phyloP scores from a whole-genome alignment of 2,797 vertebrate genomes.

The Leontopithecus rosalia region DNA sequence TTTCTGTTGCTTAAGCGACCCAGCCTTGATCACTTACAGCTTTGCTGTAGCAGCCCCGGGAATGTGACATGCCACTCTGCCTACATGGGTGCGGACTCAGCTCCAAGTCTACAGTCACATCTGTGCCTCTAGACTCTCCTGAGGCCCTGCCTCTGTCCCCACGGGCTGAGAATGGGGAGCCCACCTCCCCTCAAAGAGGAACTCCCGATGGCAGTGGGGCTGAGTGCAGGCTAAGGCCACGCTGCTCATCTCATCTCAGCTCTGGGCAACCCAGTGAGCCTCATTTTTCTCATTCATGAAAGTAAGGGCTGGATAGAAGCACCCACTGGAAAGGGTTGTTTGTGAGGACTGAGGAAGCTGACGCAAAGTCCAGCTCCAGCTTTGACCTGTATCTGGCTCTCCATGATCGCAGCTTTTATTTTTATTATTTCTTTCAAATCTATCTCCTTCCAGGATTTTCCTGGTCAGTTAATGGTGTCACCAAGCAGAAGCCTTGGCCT shows the following conservation, averaged over 20 bases:
- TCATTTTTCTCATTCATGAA: neutral
- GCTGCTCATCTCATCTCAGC: accelerated
- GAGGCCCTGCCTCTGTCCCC: neutral
- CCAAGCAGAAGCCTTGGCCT: too few species aligned
- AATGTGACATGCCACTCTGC: too few species aligned
- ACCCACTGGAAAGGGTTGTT: neutral
- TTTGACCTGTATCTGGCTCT: neutral
- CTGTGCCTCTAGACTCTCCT: neutral
- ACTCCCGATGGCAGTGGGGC: neutral
- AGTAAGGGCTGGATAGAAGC: neutral
- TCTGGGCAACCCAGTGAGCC: accelerated
- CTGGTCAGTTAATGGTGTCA: neutral
- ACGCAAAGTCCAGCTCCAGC: neutral
- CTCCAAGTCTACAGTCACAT: neutral
- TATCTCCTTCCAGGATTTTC: neutral
- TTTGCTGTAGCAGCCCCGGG: accelerated
- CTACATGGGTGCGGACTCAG: accelerated
- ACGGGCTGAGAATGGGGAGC: neutral
- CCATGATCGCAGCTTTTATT: neutral
- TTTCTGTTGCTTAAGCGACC: neutral
- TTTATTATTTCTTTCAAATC: neutral
- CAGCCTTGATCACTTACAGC: neutral
- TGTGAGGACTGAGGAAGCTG: neutral
- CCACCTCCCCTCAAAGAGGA: neutral
- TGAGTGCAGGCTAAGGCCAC: neutral